Conservation (phyloP, 1,140 invertebrate genomes). For the Palaemon carinicauda region DNA sequence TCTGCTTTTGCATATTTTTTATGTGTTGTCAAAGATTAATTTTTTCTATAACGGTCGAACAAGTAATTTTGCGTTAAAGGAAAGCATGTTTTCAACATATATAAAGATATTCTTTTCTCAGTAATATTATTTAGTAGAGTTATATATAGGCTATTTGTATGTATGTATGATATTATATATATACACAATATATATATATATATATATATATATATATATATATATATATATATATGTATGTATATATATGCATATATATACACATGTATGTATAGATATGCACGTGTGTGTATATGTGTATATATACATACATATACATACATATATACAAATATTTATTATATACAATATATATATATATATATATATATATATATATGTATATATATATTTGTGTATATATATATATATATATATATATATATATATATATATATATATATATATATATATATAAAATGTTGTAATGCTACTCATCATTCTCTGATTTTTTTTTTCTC, state of each 20-base stretch:
- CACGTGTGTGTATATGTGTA: neutral
- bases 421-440: constrained; percentile 11
- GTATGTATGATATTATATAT: no score
- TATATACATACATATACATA: neutral
- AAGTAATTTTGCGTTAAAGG: neutral
- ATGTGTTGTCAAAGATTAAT: neutral
- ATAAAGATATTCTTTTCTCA: neutral
- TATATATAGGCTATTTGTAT: no score
- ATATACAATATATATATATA: constrained; percentile 14
- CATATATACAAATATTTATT: constrained; percentile 29
- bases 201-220: neutral
- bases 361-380: neutral
- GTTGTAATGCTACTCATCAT: no score
- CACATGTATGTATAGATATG: neutral
- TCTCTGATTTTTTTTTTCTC: no score
- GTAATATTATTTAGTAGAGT: neutral
- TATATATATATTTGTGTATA: constrained; percentile 31
- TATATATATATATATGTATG: neutral
- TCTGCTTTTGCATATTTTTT: no score
- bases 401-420: neutral
- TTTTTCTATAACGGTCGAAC: neutral
- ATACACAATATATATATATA: neutral
- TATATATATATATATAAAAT: neutral
- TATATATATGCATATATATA: neutral
- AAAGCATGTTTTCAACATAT: no score